Conservation (phyloP, 2,888 invertebrate species). For the Polyommatus icarus region DNA sequence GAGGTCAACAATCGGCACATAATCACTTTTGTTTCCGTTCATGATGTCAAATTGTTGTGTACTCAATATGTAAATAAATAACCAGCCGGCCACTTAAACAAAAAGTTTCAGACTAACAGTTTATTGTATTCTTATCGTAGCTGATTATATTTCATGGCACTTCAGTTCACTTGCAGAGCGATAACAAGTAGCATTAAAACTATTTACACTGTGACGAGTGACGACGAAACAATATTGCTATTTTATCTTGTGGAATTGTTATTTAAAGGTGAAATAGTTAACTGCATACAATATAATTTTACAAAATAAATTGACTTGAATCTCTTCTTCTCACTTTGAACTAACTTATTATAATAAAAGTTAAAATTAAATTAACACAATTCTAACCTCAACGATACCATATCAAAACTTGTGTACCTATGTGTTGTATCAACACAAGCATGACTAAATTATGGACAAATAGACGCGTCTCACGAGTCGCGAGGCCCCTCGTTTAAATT, state of each 20-base stretch:
- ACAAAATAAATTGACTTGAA: not conserved
- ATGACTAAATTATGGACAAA: not conserved
- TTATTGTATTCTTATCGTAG: slow-evolving; percentile 30
- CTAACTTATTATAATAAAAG: not conserved
- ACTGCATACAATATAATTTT: not conserved
- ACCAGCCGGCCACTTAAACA: slow-evolving; percentile 40
- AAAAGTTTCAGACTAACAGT: slow-evolving; percentile 47
- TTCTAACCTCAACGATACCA: slow-evolving; percentile 15
- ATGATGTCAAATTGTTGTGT: slow-evolving; percentile 44
- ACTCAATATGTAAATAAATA: slow-evolving; percentile 44
- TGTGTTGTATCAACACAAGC: slow-evolving; percentile 22
- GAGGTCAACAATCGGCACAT: slow-evolving; percentile 59
- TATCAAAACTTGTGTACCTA: slow-evolving; percentile 11
- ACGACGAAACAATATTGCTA: not conserved
- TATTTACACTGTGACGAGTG: slow-evolving; percentile 20
- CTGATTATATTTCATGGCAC: slow-evolving; percentile 29
- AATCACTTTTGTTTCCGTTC: slow-evolving; percentile 53
- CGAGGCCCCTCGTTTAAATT: not conserved
- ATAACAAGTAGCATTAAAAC: slow-evolving; percentile 18
- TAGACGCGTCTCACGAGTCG: not conserved
- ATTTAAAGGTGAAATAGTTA: not conserved
- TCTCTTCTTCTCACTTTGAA: not conserved
- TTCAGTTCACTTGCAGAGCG: slow-evolving; percentile 25
- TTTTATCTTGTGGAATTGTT: not conserved
- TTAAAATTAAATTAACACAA: not conserved